phyloP scores from a whole-genome alignment of 2,113 vertebrate species.

The Ceyx melanurus region DNA sequence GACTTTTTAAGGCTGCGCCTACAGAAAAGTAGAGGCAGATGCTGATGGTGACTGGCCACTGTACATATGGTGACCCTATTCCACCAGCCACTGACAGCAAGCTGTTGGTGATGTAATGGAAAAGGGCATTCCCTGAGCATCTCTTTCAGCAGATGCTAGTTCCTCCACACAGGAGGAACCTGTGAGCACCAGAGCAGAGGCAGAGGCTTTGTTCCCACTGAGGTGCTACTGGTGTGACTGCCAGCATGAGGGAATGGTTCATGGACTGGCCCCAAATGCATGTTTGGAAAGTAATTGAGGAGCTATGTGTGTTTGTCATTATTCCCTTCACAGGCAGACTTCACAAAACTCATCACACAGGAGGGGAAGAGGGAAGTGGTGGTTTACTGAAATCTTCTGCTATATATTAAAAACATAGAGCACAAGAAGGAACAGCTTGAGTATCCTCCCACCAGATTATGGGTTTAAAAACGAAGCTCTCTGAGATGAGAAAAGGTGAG shows the following conservation, averaged over 20 bases:
- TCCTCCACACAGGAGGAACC: not conserved
- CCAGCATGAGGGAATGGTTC: not conserved
- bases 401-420: not conserved
- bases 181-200: fast-evolving
- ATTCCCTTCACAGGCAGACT: not conserved
- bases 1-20: not conserved
- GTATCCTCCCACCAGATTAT: not conserved
- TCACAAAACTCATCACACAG: not conserved
- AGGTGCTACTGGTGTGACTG: not conserved
- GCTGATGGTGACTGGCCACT: not conserved
- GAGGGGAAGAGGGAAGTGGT: not conserved
- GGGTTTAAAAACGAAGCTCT: conserved; percentile 1
- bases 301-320: not conserved
- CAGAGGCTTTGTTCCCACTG: not conserved
- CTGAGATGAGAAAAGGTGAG: not conserved
- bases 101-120: not conserved
- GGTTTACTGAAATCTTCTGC: not conserved
- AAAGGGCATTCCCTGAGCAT: not conserved
- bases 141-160: not conserved
- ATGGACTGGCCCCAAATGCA: fast-evolving
- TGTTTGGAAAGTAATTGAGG: not conserved
- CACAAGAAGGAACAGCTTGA: not conserved
- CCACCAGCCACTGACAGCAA: not conserved
- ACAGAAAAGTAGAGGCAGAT: not conserved
- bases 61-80: not conserved